Base-by-base conservation (phyloP, 2,888 invertebrate genomes). In the Mesorhabditis belari region DNA sequence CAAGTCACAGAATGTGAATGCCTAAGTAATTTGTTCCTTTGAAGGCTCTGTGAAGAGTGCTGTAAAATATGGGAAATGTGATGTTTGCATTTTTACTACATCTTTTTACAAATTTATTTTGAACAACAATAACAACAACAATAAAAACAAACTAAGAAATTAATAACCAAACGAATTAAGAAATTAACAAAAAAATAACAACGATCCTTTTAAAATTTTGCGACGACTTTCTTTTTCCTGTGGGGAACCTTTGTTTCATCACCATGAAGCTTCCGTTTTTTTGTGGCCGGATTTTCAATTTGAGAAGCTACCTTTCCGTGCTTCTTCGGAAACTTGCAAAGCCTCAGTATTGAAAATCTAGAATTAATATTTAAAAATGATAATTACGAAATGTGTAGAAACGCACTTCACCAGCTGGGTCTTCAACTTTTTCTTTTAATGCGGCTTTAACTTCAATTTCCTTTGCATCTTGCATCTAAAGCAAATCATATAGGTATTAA, bases 361-460 rank as follows among this genome's bases (percentile, higher is more conserved):
- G 44, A n/a, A n/a, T n/a, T n/a, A n/a, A n/a, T n/a, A n/a, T n/a
- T n/a, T n/a, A n/a, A 35, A 35, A 35, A n/a, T 9, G 44, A 9
- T 35, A 35, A n/a, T 49, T 27, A 3, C 17, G 21, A 49, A 17
- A n/a, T 27, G 9, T 29, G 5, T 26, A 49, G 9, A 25, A 3
- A 49, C 57, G 23, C 28, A 77, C 71, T 63, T 76, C 73, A 58
- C 76, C 76, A 44, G 75, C 70, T 24, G 70, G 75, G 61, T 77
- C 77, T 25, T 68, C 70, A 27, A 67, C 64, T 50, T 69, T 71
- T 49, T 67, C 66, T 6, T 53, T 57, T n/a, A 71, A 57, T 35
- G 63, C 57, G 25, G 66, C 65, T 12, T 29, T 66, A 17, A 69
- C 62, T 24, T 35, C 35, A 12, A 56, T 54, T 6, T 57, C 55